Base-by-base conservation (phyloP, 2,888 invertebrate genomes). In the Chalcosyrphus nemorum region DNA sequence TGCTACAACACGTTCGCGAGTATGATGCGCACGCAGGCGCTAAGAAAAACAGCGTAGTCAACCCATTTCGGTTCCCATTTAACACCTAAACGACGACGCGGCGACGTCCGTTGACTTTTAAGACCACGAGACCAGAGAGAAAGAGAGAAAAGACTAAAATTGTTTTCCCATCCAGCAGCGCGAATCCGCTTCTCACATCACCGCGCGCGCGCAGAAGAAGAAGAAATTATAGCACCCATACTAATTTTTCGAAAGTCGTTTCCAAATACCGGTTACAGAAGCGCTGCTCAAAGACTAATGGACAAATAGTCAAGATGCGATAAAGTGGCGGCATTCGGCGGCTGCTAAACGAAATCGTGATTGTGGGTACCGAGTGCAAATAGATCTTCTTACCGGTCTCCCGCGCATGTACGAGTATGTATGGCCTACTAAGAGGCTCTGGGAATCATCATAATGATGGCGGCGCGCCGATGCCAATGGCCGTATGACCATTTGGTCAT, bases 241-340 rank as follows among this genome's bases (percentile, higher is more conserved):
- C 81, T 81, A 81, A 81, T 75, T 81, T 75, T 70, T 81, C 74
- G 74, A 80, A 81, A 81, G 81, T 75, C 75, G 66, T 72, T 50
- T 57, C n/a, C 65, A 2, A 41, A 63, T 47, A 75, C 75, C 80
- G 68, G 80, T 81, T 81, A 21, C 32, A 21, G 24, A 21, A 59
- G n/a, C 32, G 57, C 78, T n/a, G 24, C 32, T 50, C 29, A 38
- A 47, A 54, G 54, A 63, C 63, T 61, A 61, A 74, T 68, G 63
- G 47, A 45, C 45, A 56, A 75, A 66, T 65, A 45, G 41, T 24
- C 45, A 61, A 32, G 45, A 45, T 29, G 61, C 41, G 27, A 45
- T 9, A 41, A 11, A 13, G n/a, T n/a, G 13, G n/a, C 19, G 41
- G 24, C 19, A 11, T 9, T 2, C 2, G 13, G n/a, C 19, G 41